A percentile compares a stretch with the other conserved stretches of the same genome.
phyloP scores from a whole-genome alignment of 2,888 invertebrate species.

The Pheosia tremula region DNA sequence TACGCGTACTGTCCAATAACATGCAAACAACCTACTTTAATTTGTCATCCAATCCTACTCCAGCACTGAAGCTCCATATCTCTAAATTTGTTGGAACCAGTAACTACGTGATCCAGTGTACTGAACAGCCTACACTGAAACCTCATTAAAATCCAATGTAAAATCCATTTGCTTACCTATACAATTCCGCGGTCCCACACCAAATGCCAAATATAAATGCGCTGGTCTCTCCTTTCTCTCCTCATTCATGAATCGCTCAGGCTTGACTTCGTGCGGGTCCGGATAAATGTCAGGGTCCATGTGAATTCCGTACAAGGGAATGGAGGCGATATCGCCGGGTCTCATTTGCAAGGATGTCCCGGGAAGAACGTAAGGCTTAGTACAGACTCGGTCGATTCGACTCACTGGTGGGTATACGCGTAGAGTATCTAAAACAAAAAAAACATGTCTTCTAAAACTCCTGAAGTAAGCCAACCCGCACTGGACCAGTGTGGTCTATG shows the following conservation, averaged over 20 bases:
- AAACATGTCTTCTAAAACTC: not conserved
- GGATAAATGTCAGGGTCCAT: conserved; percentile 83
- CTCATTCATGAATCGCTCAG: conserved; percentile 83
- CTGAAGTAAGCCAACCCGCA: too few relatives aligned
- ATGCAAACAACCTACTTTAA: not conserved
- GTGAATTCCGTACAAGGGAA: conserved; percentile 80
- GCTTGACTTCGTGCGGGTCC: conserved; percentile 79
- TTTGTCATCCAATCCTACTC: too few relatives aligned
- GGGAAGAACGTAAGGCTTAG: conserved; percentile 80
- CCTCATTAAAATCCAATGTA: not conserved
- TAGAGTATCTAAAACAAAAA: conserved; percentile 78
- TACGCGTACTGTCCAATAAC: not conserved
- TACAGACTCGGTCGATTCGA: conserved; percentile 80
- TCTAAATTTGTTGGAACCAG: too few relatives aligned
- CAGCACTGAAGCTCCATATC: too few relatives aligned
- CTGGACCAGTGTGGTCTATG: too few relatives aligned
- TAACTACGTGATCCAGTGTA: too few relatives aligned
- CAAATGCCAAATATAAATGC: conserved; percentile 82
- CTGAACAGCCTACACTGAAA: not conserved
- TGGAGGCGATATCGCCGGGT: conserved; percentile 71
- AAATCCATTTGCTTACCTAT: conserved; percentile 61
- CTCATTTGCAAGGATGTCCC: conserved; percentile 71
- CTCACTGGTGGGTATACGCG: conserved; percentile 84
- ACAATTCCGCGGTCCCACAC: conserved; percentile 80
- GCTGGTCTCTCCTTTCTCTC: conserved; percentile 77